These are phyloP conservation scores for Bombus sibiricus DNA, from an alignment of 1,140 invertebrate species.

Conservation along the genomic window DNA sequence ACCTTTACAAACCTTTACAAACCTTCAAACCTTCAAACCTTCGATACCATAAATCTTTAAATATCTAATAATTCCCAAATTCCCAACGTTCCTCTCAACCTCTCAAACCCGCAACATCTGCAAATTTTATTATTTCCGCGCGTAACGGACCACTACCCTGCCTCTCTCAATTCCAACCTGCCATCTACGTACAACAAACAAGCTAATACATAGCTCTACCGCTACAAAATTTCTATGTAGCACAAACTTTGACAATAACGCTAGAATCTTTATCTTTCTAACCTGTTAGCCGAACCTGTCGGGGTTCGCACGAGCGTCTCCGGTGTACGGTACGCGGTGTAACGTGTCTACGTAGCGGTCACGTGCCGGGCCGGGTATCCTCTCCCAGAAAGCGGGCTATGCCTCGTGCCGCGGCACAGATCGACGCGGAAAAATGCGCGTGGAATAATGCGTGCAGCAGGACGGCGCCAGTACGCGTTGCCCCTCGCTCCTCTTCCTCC, in stretches of 20 bases:
- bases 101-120: too few relatives aligned
- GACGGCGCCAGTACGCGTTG: constrained; percentile 64
- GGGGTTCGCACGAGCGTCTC: neutral
- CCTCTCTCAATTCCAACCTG: neutral
- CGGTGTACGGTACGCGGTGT: neutral
- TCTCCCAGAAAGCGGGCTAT: constrained; percentile 41
- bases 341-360: neutral
- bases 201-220: neutral
- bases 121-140: too few relatives aligned
- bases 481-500: constrained; percentile 18
- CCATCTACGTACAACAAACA: neutral
- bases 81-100: too few relatives aligned
- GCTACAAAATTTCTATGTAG: too few relatives aligned
- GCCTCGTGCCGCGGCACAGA: constrained; percentile 42
- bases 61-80: too few relatives aligned
- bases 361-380: constrained; percentile 37
- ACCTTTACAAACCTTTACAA: neutral
- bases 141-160: too few relatives aligned
- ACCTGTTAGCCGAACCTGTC: constrained; percentile 26
- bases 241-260: neutral
- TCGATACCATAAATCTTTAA: too few relatives aligned
- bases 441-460: constrained; percentile 70
- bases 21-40: too few relatives aligned
- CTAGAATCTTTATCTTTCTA: neutral
- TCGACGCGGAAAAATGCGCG: constrained; percentile 60